Base-by-base conservation (phyloP, 2,797 vertebrate species). In the Parambassis ranga region DNA sequence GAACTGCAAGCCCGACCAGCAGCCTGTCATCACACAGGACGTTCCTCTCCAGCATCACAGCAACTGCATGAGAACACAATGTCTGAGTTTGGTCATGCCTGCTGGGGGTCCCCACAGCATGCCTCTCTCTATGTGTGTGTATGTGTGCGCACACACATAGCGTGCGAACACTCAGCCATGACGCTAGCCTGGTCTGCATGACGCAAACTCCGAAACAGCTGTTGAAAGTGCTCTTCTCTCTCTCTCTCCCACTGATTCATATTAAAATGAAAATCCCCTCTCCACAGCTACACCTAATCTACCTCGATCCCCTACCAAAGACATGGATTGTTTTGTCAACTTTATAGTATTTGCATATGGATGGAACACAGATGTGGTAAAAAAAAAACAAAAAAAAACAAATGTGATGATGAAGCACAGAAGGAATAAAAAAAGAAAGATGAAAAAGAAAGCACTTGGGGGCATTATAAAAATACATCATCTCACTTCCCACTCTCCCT, bases 81-180 rank as follows among this genome's bases (percentile, higher is more conserved):
- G 41, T 31, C 71, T 77, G 77, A 64, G 70, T 74, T 56, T 67
- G 83, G 70, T 74, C 73, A 75, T 61, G 77, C 55, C 55, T 75
- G 61, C 71, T 22, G 53, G 78, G 74, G 65, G 69, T 81, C 76
- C 53, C 80, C 26, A n/a, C 77, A 71, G 79, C 75, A 57, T 66
- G 59, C 52, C 53, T 66, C 4, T 20, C 49, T 41, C 48, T 63
- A 30, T 20, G 22, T 38, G 8, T 7, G 30, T 19, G 52, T 31
- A 26, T 22, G 26, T 18, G 56, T 20, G 48, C 13, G 46, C n/a
- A n/a, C n/a, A n/a, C n/a, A n/a, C 33, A 68, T 84, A 71, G 85
- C 83, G 83, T 88, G 86, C 79, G 48, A 87, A 87, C 69, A 64
- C 36, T 70, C 69, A 79, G 80, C 84, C 84, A 62, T 78, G 83